Evolutionary conservation across 2,797 vertebrate species (phyloP), one percentile per base, ranked within the genome.

Genomic region (Ptychobarbus kaznakovi): DNA sequence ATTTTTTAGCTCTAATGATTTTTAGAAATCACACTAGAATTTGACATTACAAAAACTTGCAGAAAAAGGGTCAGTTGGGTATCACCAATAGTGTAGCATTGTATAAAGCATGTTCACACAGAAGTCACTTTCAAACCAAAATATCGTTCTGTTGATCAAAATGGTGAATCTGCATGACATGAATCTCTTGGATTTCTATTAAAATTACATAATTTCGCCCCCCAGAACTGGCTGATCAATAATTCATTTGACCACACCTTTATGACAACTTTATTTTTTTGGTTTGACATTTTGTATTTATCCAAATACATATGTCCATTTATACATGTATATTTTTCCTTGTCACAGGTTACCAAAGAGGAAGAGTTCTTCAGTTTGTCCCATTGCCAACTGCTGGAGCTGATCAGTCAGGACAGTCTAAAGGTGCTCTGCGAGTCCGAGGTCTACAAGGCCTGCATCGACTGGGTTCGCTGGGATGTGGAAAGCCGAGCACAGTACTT

Each of bases 341-440:
- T 87, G 4, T 82, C 42, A 20, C 49, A 97, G 96, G 96, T 97
- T 89, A 96, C 90, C n/a, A 96, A 96, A 88, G 95, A 94, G 66
- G 96, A 96, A 0, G 96, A 97, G 91, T 97, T 97, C 91, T 95
- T 96, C 90, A 96, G 94, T 87, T 92, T 97, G 22, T 91, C 94
- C 25, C 96, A 97, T 92, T 97, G 96, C 84, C 96, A 96, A 90
- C 93, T 97, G 83, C 92, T 96, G 89, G 95, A 96, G 80, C 93
- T 97, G 82, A 95, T 97, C 92, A 96, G 95, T 75, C 96, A 96
- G 92, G 96, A 96, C 87, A 96, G 94, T 32, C 90, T 97, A 51
- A 96, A 96, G 90, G 96, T 97, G 83, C 94, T 96, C 49, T 97
- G 96, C 56, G 96, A 97, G 91, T 94, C 95, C 0, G 96, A 97